Conservation (phyloP, 2,797 vertebrate genomes). For the Tachyglossus aculeatus region DNA sequence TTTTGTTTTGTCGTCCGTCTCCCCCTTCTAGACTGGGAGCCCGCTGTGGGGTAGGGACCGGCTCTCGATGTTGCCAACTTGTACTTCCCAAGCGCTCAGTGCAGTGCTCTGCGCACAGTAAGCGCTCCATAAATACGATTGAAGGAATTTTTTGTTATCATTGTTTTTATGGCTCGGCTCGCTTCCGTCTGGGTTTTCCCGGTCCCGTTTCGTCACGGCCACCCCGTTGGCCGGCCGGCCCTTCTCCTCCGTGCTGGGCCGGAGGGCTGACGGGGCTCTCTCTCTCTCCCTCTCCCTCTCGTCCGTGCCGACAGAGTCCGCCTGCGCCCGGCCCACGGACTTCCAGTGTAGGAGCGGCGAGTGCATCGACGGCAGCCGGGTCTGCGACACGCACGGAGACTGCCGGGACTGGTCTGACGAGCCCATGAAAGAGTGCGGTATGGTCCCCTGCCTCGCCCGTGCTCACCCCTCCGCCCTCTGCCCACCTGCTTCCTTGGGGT, state of each 20-base stretch:
- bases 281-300: slow-evolving; percentile 70
- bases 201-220: no score
- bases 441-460: slow-evolving; percentile 67
- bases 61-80: no score
- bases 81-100: no score
- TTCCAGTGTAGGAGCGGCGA: slow-evolving; percentile 96
- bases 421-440: slow-evolving; percentile 93
- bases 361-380: slow-evolving; percentile 92
- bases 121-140: no score
- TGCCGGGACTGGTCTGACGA: slow-evolving; percentile 98
- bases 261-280: slow-evolving; percentile 18
- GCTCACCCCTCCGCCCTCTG: slow-evolving; percentile 28
- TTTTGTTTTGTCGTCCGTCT: no score
- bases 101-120: no score
- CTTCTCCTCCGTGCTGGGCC: not conserved
- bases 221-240: not conserved
- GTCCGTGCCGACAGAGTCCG: slow-evolving; percentile 81
- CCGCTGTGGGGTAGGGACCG: no score
- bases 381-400: slow-evolving; percentile 93
- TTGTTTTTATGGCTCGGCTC: no score
- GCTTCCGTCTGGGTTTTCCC: no score
- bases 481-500: slow-evolving; percentile 56
- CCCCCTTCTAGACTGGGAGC: no score
- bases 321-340: slow-evolving; percentile 87
- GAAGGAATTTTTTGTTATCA: no score